A percentile compares a stretch with the other conserved stretches of the same genome.
Evolutionary conservation across 1,140 invertebrate species (phyloP).

Genomic region (Caenorhabditis inopinata): DNA sequence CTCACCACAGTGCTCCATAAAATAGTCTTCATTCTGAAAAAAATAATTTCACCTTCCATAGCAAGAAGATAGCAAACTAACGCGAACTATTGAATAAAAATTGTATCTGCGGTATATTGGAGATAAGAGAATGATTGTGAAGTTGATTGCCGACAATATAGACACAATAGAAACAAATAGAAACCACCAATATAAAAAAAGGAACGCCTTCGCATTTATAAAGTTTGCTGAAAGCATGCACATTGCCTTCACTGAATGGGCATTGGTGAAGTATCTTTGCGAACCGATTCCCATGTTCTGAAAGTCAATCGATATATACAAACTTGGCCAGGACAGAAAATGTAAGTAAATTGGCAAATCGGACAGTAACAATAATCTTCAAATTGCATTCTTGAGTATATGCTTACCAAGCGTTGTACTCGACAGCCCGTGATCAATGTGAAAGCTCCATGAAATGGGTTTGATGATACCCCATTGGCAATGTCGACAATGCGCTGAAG

Average conservation of each 20-base stretch:
- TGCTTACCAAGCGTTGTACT: background rate
- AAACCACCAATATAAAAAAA: slow-evolving; percentile 11
- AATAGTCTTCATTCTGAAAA: background rate
- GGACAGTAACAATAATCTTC: no score
- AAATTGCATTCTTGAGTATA: no score
- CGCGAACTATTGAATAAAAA: background rate
- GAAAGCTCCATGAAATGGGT: background rate
- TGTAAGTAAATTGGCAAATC: no score
- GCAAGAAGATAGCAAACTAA: background rate
- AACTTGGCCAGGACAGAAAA: no score
- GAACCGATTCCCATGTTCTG: background rate
- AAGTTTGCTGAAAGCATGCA: background rate
- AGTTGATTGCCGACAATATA: background rate
- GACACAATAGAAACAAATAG: background rate
- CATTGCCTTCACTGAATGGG: background rate
- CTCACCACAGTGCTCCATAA: background rate
- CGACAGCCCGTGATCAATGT: background rate
- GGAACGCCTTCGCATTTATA: background rate
- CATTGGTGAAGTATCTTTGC: background rate
- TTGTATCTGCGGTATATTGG: background rate
- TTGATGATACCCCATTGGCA: background rate
- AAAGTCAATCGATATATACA: background rate
- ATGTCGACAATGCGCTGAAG: background rate
- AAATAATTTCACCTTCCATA: no score
- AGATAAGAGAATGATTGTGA: background rate